Evolutionary conservation across 2,113 vertebrate species (phyloP).

Genomic region (Macquaria ambigua): DNA sequence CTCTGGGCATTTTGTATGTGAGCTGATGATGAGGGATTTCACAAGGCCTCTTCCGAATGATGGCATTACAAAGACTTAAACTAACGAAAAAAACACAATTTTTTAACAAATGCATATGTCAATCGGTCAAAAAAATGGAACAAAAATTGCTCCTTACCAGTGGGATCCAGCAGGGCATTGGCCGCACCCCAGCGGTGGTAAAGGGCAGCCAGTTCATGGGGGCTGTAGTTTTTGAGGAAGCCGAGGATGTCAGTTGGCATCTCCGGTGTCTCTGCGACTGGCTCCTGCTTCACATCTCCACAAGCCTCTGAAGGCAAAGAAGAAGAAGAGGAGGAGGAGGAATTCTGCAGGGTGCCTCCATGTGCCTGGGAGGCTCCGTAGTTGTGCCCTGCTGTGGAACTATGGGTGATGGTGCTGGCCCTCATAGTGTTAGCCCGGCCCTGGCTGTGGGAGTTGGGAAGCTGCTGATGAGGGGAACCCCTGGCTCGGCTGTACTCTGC

Average conservation of each 20-base stretch:
- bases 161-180: slow-evolving; percentile 87
- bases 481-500: slow-evolving; percentile 84
- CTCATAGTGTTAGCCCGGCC: slow-evolving; percentile 45
- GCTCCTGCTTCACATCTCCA: slow-evolving; percentile 84
- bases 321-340: slow-evolving; percentile 49
- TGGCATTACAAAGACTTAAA: neutral
- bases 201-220: slow-evolving; percentile 90
- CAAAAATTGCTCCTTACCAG: slow-evolving; percentile 83
- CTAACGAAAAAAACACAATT: neutral
- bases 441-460: slow-evolving; percentile 74
- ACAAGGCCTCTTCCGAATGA: neutral
- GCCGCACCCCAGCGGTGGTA: slow-evolving; percentile 92
- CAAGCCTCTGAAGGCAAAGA: slow-evolving; percentile 60
- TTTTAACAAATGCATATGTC: neutral
- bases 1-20: slow-evolving; percentile 15
- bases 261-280: slow-evolving; percentile 82
- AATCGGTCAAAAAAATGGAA: neutral
- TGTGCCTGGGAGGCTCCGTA: slow-evolving; percentile 75
- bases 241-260: slow-evolving; percentile 88
- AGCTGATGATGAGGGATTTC: slow-evolving; percentile 32
- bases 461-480: slow-evolving; percentile 76
- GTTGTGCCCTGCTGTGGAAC: slow-evolving; percentile 65
- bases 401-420: slow-evolving; percentile 75
- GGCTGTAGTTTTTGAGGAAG: slow-evolving; percentile 93
- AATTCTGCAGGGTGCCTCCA: slow-evolving; percentile 56